A percentile compares a stretch with the other conserved stretches of the same genome.
Evolutionary conservation across 2,888 invertebrate genomes (phyloP).

Genomic region (Lysandra coridon): DNA sequence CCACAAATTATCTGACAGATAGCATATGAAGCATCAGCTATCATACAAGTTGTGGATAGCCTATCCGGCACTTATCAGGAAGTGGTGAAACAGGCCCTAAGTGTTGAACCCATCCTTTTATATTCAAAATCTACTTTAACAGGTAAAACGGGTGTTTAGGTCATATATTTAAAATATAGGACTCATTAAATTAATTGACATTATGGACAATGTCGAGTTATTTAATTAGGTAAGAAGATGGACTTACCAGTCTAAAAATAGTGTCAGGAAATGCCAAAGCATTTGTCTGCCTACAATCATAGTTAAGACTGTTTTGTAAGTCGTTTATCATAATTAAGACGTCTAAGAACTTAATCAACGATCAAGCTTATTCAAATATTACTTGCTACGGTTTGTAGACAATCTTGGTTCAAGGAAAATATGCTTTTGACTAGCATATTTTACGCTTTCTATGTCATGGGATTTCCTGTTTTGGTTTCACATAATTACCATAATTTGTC

Average conservation of each 20-base stretch:
- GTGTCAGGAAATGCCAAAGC: constrained; percentile 46
- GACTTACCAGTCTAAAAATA: constrained; percentile 37
- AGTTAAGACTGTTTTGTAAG: constrained; percentile 40
- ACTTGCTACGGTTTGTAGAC: constrained; percentile 32
- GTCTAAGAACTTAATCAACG: constrained; percentile 66
- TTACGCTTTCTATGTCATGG: neutral
- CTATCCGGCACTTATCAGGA: too few species aligned
- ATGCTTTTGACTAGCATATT: neutral
- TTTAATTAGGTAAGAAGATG: constrained; percentile 23
- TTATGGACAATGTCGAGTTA: constrained; percentile 22
- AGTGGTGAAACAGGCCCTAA: too few species aligned
- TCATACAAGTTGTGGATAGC: too few species aligned
- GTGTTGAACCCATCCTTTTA: neutral
- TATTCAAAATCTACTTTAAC: neutral
- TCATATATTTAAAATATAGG: neutral
- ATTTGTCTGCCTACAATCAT: constrained; percentile 41
- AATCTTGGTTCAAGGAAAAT: neutral
- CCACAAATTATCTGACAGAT: too few species aligned
- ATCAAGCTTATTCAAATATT: constrained; percentile 41
- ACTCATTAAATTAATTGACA: constrained; percentile 5
- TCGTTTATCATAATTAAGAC: constrained; percentile 53
- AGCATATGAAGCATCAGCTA: too few species aligned
- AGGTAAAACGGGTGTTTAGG: neutral
- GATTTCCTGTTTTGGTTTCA: constrained; percentile 3
- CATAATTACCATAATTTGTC: constrained; percentile 10